These are phyloP conservation scores for Lepidurus couesii DNA, from an alignment of 1,140 invertebrate genomes.

Conservation along the genomic window DNA sequence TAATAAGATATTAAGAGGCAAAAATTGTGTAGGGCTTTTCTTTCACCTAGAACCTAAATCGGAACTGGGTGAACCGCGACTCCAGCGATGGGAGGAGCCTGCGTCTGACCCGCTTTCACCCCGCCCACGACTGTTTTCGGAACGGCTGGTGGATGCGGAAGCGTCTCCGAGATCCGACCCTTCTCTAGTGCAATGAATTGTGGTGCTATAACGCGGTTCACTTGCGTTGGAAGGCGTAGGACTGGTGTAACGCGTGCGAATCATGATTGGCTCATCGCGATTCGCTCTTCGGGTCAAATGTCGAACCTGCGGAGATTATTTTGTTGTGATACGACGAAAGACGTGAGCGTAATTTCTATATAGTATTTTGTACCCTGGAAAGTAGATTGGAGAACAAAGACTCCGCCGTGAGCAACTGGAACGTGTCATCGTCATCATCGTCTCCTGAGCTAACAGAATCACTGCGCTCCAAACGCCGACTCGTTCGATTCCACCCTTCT, in stretches of 20 bases:
- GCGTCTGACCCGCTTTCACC: background rate
- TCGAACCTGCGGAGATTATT: constrained; percentile 37
- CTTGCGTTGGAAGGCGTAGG: constrained; percentile 22
- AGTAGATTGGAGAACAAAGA: constrained; percentile 80
- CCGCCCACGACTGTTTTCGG: background rate
- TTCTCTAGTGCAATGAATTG: background rate
- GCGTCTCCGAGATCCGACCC: background rate
- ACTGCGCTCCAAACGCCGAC: background rate
- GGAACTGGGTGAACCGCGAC: constrained; percentile 30
- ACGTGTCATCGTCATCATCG: constrained; percentile 80
- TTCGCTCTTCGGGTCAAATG: constrained; percentile 29
- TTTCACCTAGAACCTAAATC: background rate
- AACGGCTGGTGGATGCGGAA: background rate
- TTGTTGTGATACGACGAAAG: constrained; percentile 35
- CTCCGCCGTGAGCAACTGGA: constrained; percentile 81
- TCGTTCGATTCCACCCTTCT: constrained; percentile 7
- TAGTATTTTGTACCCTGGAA: constrained; percentile 57
- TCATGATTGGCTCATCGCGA: constrained; percentile 29
- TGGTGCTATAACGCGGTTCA: background rate
- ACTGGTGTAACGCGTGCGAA: constrained; percentile 35
- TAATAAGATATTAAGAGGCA: background rate
- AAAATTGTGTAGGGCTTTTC: background rate
- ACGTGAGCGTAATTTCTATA: background rate
- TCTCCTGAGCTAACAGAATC: constrained; percentile 66
- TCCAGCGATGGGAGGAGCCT: constrained; percentile 26